These are phyloP conservation scores for Chironomus tepperi DNA, from an alignment of 1,140 invertebrate species.

Conservation along the genomic window DNA sequence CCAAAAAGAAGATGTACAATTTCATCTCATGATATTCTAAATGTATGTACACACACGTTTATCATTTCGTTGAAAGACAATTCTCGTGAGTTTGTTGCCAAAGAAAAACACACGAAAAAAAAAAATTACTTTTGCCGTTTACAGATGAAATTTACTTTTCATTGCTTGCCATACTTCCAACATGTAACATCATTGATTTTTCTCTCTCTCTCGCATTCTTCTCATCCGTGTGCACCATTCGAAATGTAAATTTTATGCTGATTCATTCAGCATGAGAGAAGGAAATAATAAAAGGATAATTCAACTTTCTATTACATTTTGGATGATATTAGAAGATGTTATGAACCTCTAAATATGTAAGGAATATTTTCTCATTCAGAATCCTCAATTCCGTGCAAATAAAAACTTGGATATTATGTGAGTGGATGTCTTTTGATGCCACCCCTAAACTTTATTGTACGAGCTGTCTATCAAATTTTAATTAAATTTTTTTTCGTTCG, in stretches of 20 bases:
- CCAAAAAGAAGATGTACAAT: too few species aligned
- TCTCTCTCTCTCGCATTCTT: neutral
- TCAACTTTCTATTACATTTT: neutral
- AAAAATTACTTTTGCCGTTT: slow-evolving; percentile 8
- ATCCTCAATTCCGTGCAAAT: neutral
- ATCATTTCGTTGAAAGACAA: neutral
- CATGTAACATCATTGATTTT: neutral
- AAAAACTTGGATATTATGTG: neutral
- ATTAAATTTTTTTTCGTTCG: neutral
- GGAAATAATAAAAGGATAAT: slow-evolving; percentile 3
- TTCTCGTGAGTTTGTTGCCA: neutral
- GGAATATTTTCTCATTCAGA: neutral
- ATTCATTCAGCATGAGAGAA: slow-evolving; percentile 5
- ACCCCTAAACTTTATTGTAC: neutral
- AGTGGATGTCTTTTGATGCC: neutral
- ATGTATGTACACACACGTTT: neutral
- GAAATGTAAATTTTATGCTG: slow-evolving; percentile 8
- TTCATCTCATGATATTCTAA: too few species aligned
- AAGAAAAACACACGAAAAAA: neutral
- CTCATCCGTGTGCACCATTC: neutral
- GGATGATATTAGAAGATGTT: neutral
- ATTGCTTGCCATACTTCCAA: neutral
- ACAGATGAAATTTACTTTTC: slow-evolving; percentile 14
- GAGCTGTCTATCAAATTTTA: neutral
- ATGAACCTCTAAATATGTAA: neutral